phyloP scores from a whole-genome alignment of 2,113 vertebrate species.

The Hemibagrus wyckioides region DNA sequence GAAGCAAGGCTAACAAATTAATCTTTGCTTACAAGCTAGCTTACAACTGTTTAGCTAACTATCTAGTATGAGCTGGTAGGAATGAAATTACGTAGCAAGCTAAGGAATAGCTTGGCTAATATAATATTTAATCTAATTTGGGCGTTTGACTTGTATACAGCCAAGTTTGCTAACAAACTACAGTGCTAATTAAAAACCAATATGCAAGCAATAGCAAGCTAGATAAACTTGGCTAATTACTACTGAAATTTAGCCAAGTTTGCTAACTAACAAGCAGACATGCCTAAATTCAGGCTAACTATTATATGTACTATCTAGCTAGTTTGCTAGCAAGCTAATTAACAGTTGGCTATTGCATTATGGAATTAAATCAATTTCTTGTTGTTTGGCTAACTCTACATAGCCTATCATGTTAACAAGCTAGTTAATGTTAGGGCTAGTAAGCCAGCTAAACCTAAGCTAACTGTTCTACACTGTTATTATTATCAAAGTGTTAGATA shows the following conservation, averaged over 20 bases:
- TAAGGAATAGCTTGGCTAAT: background rate
- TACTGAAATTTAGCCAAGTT: background rate
- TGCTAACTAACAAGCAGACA: background rate
- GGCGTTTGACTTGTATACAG: background rate
- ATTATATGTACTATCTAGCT: background rate
- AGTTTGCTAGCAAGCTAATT: background rate
- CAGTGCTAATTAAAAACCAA: background rate
- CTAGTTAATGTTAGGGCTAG: background rate
- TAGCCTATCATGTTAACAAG: background rate
- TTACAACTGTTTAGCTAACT: background rate
- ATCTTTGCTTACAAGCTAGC: background rate
- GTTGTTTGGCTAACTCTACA: too few species aligned
- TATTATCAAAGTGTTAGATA: background rate
- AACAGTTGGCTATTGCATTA: background rate
- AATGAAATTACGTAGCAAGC: background rate
- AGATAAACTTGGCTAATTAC: background rate
- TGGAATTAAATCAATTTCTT: background rate
- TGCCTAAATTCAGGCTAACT: background rate
- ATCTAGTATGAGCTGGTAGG: background rate
- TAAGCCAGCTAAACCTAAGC: background rate
- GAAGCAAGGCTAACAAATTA: background rate
- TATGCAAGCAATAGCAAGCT: background rate
- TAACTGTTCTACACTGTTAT: background rate
- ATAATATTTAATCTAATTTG: background rate
- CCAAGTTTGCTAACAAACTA: background rate